These are phyloP conservation scores for Ophion costatus DNA, from an alignment of 2,888 invertebrate species.

Conservation along the genomic window DNA sequence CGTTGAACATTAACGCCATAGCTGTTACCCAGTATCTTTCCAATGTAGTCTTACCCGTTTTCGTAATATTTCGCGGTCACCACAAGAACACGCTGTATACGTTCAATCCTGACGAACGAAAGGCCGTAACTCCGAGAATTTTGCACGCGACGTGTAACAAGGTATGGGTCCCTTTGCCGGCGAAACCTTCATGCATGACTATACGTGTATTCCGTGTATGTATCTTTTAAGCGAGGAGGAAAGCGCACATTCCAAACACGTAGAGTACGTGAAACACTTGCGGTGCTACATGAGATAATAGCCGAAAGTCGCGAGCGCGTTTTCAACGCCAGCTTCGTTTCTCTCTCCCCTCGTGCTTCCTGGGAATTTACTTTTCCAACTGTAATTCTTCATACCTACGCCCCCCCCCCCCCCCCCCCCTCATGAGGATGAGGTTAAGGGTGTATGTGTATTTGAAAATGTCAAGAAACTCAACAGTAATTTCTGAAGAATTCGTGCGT, in stretches of 20 bases:
- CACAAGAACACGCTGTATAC: neutral
- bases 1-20: constrained; percentile 42
- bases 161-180: constrained; percentile 13
- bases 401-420: neutral
- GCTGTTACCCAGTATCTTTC: constrained; percentile 45
- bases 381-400: constrained; percentile 61
- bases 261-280: constrained; percentile 64
- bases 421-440: neutral
- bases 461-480: constrained; percentile 20
- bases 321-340: constrained; percentile 57
- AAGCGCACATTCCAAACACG: constrained; percentile 62
- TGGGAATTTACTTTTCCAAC: constrained; percentile 62
- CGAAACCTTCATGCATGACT: constrained; percentile 22
- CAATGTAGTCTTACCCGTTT: constrained; percentile 38
- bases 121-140: constrained; percentile 8
- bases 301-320: constrained; percentile 63
- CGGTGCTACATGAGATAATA: constrained; percentile 62
- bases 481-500: neutral
- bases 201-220: constrained; percentile 16
- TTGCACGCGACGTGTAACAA: neutral
- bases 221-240: constrained; percentile 37
- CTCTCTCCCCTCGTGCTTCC: constrained; percentile 19
- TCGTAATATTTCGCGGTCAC: constrained; percentile 8
- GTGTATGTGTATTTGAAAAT: constrained; percentile 5
- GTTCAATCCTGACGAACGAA: neutral